Evolutionary conservation across 2,797 vertebrate species (phyloP).

Genomic region (Tapera naevia): DNA sequence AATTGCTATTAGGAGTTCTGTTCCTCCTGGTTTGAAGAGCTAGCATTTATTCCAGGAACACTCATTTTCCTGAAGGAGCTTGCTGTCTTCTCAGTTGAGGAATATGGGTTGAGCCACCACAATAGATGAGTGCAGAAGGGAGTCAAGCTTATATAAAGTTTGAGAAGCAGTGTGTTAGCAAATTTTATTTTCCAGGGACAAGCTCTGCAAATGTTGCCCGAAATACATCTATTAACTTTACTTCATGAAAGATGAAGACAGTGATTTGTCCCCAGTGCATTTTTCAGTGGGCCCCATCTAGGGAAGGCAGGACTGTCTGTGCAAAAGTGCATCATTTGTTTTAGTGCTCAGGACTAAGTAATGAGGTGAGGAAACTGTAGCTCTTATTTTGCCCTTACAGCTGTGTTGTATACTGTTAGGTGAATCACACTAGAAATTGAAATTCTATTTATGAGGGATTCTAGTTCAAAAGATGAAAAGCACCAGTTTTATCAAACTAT

Average conservation of each 20-base stretch:
- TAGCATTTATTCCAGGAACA: slow-evolving; percentile 29
- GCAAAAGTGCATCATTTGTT: background rate
- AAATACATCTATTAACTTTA: background rate
- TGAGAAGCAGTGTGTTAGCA: background rate
- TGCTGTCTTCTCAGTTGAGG: slow-evolving; percentile 2
- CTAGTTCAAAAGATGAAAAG: background rate
- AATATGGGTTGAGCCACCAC: slow-evolving; percentile 24
- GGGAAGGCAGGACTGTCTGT: background rate
- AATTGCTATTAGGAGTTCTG: slow-evolving; percentile 7
- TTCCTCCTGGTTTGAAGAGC: slow-evolving; percentile 35
- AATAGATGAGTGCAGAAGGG: background rate
- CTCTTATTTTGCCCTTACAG: background rate
- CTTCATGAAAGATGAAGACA: background rate
- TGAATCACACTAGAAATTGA: background rate
- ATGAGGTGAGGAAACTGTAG: background rate
- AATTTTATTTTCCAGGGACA: background rate
- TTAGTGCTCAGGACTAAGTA: background rate
- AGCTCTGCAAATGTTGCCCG: background rate
- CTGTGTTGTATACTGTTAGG: background rate
- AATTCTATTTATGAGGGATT: background rate
- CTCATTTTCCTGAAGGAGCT: slow-evolving; percentile 28
- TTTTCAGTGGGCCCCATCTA: background rate
- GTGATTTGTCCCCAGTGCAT: background rate
- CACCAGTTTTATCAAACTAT: background rate
- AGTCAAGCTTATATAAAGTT: background rate